Conservation (phyloP, 2,888 invertebrate genomes). For the Drosophila merina region DNA sequence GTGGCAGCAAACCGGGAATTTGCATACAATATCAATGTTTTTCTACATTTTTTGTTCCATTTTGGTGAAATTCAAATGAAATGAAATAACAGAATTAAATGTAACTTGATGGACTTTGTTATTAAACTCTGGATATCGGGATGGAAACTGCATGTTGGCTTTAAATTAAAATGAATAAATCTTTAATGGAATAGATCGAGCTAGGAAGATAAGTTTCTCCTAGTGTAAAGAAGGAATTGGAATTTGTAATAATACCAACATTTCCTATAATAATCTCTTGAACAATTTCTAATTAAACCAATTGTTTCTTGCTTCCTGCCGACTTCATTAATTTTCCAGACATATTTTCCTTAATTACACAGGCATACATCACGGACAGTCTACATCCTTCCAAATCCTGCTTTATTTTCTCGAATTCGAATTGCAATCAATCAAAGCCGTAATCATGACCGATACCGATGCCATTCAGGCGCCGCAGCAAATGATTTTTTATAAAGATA, state of each 20-base stretch:
- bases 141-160: neutral
- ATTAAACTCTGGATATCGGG: neutral
- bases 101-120: neutral
- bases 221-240: too few species aligned
- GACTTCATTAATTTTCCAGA: slow-evolving; percentile 20
- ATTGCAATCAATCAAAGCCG: slow-evolving; percentile 44
- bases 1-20: slow-evolving; percentile 21
- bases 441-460: slow-evolving; percentile 23
- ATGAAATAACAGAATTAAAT: slow-evolving; percentile 8
- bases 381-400: slow-evolving; percentile 10
- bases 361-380: slow-evolving; percentile 32
- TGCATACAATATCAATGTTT: slow-evolving; percentile 26
- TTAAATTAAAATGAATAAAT: too few species aligned
- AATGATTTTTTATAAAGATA: slow-evolving; percentile 23
- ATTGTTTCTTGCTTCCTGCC: neutral
- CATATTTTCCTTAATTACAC: slow-evolving; percentile 27
- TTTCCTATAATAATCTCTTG: neutral
- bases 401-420: slow-evolving; percentile 9
- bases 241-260: neutral
- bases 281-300: neutral
- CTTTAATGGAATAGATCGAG: too few species aligned
- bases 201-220: too few species aligned
- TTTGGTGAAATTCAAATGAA: slow-evolving; percentile 9
- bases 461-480: neutral
- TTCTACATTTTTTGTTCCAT: slow-evolving; percentile 1